Conservation (phyloP, 2,797 vertebrate species). For the Catharus ustulatus region DNA sequence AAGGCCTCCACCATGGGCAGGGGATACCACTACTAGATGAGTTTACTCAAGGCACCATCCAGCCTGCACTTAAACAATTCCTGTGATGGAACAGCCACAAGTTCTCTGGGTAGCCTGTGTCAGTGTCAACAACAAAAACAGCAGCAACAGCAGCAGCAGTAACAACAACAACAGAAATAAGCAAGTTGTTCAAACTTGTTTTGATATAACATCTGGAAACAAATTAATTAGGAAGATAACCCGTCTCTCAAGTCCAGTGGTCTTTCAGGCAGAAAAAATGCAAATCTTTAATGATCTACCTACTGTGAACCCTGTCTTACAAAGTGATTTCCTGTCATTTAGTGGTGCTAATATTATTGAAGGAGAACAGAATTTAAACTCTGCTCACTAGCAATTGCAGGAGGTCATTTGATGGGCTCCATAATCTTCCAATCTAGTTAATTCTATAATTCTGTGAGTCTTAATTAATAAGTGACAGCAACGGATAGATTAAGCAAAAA, state of each 20-base stretch:
- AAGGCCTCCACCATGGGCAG: not conserved
- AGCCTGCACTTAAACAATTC: not conserved
- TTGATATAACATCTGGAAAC: not conserved
- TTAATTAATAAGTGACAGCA: not conserved
- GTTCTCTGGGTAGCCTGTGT: not conserved
- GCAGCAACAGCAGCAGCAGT: fast-evolving
- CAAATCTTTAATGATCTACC: not conserved
- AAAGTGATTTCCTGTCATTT: not conserved
- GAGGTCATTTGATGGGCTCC: not conserved
- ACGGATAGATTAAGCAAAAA: not conserved
- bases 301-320: not conserved
- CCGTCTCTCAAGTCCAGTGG: not conserved
- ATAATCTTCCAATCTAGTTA: not conserved
- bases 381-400: not conserved
- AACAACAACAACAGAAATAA: not conserved
- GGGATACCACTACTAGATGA: too few species aligned
- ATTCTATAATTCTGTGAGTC: not conserved
- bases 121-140: not conserved
- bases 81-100: too few species aligned
- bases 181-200: not conserved
- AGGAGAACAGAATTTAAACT: not conserved
- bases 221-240: not conserved
- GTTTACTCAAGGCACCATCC: not conserved
- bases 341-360: not conserved
- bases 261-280: not conserved